A percentile compares a stretch with the other conserved stretches of the same genome.
Evolutionary conservation across 2,113 vertebrate species (phyloP).

Genomic region (Alosa alosa): DNA sequence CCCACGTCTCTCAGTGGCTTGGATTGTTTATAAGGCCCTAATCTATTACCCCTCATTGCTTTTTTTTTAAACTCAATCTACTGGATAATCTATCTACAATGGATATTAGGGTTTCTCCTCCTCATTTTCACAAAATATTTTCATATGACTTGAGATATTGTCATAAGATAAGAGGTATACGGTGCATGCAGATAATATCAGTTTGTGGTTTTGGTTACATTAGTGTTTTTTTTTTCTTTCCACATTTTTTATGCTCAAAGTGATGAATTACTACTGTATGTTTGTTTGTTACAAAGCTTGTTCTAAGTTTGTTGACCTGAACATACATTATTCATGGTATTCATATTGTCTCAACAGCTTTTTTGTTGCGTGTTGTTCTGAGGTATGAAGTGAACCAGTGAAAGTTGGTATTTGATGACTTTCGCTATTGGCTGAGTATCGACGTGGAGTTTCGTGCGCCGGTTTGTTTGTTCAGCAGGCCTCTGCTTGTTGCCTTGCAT

Average conservation of each 20-base stretch:
- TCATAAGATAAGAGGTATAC: not conserved
- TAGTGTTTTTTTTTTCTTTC: not conserved
- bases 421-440: conserved; percentile 1
- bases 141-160: not conserved
- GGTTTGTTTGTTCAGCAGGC: conserved; percentile 38
- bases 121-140: not conserved
- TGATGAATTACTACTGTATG: not conserved
- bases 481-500: conserved; percentile 34
- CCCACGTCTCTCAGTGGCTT: too few relatives aligned
- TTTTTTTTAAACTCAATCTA: too few relatives aligned
- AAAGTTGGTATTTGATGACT: not conserved
- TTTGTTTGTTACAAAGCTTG: not conserved
- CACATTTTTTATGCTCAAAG: not conserved
- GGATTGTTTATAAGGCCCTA: too few relatives aligned
- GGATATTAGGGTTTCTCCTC: too few relatives aligned
- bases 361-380: not conserved
- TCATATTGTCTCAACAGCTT: not conserved
- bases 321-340: not conserved
- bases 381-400: not conserved
- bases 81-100: too few relatives aligned
- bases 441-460: not conserved
- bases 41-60: not conserved
- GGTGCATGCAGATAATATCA: not conserved
- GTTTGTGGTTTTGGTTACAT: not conserved
- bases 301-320: not conserved